These are phyloP conservation scores for Xiphorhynchus elegans DNA, from an alignment of 2,113 vertebrate genomes.

Conservation along the genomic window DNA sequence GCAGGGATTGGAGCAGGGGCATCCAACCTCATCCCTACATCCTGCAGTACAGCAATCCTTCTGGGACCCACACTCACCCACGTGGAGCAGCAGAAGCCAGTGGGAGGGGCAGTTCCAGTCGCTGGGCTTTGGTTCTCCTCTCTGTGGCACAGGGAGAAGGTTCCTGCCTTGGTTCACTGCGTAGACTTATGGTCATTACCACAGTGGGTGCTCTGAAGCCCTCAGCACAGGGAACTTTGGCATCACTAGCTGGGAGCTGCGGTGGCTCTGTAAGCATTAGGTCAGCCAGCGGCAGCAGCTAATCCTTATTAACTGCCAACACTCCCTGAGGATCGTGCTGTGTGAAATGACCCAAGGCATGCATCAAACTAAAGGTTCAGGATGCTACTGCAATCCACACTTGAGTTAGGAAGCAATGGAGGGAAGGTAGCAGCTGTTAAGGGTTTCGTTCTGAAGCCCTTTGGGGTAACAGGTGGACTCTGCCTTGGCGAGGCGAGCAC, in stretches of 20 bases:
- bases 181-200: background rate
- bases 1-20: background rate
- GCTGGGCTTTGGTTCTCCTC: background rate
- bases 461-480: background rate
- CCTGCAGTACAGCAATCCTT: background rate
- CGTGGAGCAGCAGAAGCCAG: no score
- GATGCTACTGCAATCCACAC: background rate
- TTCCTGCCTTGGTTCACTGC: background rate
- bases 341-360: background rate
- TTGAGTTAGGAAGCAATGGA: background rate
- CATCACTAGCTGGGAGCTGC: background rate
- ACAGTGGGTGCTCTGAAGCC: background rate
- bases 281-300: background rate
- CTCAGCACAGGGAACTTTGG: accelerated
- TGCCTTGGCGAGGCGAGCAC: accelerated
- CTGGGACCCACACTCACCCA: accelerated
- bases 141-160: background rate
- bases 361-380: background rate
- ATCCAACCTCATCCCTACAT: accelerated
- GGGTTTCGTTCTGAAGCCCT: background rate
- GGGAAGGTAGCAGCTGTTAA: background rate
- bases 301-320: background rate
- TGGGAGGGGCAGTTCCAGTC: background rate
- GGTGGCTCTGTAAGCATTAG: background rate
- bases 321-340: background rate